A percentile compares a stretch with the other conserved stretches of the same genome.
These are phyloP conservation scores for Caerostris extrusa DNA, from an alignment of 1,140 invertebrate species.

Conservation along the genomic window DNA sequence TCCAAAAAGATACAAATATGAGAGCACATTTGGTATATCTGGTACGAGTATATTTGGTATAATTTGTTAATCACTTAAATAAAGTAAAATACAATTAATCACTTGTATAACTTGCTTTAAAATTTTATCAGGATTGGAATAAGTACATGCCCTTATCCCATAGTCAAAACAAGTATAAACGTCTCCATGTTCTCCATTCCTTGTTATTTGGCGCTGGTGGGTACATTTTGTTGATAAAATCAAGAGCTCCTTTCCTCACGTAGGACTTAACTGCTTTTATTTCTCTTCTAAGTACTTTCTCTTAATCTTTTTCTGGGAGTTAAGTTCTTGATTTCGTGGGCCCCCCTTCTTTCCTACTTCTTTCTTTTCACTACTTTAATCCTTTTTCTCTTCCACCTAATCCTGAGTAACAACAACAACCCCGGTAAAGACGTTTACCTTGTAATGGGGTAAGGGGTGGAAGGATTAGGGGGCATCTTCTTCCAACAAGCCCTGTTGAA, in stretches of 20 bases:
- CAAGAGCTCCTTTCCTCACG: background rate
- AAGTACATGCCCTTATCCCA: no score
- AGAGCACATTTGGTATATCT: no score
- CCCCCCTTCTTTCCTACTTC: background rate
- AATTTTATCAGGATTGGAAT: no score
- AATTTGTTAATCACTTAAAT: no score
- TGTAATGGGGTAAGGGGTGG: slow-evolving; percentile 16
- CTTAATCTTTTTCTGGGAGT: slow-evolving; percentile 13
- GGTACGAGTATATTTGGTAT: no score
- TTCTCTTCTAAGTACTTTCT: background rate
- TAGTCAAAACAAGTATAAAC: no score
- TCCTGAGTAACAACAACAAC: slow-evolving; percentile 34
- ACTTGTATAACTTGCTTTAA: no score
- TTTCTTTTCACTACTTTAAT: slow-evolving; percentile 7
- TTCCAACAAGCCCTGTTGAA: background rate
- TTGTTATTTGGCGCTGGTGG: background rate
- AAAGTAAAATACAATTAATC: no score
- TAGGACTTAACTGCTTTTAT: background rate
- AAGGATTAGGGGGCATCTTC: background rate
- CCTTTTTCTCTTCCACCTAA: slow-evolving; percentile 12
- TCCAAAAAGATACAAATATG: no score
- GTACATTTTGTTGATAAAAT: background rate
- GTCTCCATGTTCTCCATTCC: no score
- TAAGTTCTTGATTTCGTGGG: slow-evolving; percentile 10
- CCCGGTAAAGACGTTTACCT: background rate